phyloP scores from a whole-genome alignment of 2,113 vertebrate genomes.

The Rhinolophus ferrumequinum region DNA sequence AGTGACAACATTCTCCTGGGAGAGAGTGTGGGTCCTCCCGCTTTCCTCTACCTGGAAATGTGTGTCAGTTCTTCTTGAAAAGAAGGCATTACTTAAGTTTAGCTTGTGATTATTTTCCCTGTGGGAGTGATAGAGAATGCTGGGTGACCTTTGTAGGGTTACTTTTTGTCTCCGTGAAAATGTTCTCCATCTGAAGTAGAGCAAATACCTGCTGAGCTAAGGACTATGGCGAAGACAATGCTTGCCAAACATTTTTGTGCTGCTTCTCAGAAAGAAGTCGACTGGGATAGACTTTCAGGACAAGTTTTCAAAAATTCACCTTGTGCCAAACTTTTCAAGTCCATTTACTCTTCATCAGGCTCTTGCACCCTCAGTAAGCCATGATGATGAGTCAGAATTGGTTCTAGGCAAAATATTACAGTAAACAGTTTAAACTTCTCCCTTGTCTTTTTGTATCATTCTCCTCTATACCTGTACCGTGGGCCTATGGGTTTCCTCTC shows the following conservation, averaged over 20 bases:
- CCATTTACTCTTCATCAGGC: background rate
- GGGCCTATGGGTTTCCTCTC: background rate
- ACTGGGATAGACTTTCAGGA: background rate
- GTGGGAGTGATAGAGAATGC: constrained; percentile 50
- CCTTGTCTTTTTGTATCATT: background rate
- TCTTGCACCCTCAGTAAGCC: background rate
- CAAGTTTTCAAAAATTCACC: constrained; percentile 13
- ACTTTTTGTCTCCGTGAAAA: constrained; percentile 50
- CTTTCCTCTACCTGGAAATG: background rate
- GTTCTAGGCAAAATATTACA: background rate
- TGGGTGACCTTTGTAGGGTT: constrained; percentile 45
- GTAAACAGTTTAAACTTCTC: background rate
- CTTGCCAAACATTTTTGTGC: constrained; percentile 12
- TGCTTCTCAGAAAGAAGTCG: constrained; percentile 22
- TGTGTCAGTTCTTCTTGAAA: constrained; percentile 42
- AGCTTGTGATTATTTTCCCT: constrained; percentile 60
- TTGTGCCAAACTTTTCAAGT: background rate
- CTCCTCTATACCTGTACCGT: background rate
- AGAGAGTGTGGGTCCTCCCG: background rate
- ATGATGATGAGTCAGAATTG: background rate
- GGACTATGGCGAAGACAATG: background rate
- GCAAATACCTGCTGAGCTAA: constrained; percentile 56
- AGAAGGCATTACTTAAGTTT: constrained; percentile 29
- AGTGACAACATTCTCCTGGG: background rate
- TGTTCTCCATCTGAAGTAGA: background rate